Evolutionary conservation across 2,797 vertebrate species (phyloP).

Genomic region (Gymnoscopelus braueri): DNA sequence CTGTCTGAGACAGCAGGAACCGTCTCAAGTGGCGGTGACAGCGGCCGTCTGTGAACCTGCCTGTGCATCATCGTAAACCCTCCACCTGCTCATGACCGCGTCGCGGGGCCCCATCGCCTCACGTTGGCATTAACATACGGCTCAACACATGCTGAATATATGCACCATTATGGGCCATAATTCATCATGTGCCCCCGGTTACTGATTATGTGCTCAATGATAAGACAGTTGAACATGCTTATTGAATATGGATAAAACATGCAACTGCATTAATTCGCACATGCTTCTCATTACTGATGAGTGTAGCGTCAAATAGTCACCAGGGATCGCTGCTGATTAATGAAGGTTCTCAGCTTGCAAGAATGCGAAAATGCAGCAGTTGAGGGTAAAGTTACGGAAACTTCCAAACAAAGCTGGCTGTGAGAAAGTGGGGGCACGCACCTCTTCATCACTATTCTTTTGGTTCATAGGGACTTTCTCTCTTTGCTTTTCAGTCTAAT

Average conservation of each 20-base stretch:
- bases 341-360: conserved; percentile 11
- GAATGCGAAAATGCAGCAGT: conserved; percentile 24
- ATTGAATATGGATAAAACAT: conserved; percentile 72
- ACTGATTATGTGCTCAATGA: conserved; percentile 69
- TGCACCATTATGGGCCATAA: conserved; percentile 63
- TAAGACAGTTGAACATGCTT: conserved; percentile 65
- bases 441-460: conserved; percentile 61
- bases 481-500: conserved; percentile 66
- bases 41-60: conserved; percentile 69
- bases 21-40: conserved; percentile 68
- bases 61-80: conserved; percentile 67
- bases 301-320: conserved; percentile 35
- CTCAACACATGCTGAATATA: conserved; percentile 64
- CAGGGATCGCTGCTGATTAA: conserved; percentile 49
- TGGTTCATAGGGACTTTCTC: conserved; percentile 65
- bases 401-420: conserved; percentile 28
- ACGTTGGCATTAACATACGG: conserved; percentile 62
- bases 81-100: conserved; percentile 65
- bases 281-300: conserved; percentile 59
- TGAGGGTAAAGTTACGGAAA: conserved; percentile 30
- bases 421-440: conserved; percentile 53
- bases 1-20: conserved; percentile 72
- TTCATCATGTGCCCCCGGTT: conserved; percentile 68
- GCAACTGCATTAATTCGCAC: conserved; percentile 57
- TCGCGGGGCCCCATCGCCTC: conserved; percentile 43